Base-by-base conservation (phyloP, 2,888 invertebrate species). In the Dromius quadrimaculatus region DNA sequence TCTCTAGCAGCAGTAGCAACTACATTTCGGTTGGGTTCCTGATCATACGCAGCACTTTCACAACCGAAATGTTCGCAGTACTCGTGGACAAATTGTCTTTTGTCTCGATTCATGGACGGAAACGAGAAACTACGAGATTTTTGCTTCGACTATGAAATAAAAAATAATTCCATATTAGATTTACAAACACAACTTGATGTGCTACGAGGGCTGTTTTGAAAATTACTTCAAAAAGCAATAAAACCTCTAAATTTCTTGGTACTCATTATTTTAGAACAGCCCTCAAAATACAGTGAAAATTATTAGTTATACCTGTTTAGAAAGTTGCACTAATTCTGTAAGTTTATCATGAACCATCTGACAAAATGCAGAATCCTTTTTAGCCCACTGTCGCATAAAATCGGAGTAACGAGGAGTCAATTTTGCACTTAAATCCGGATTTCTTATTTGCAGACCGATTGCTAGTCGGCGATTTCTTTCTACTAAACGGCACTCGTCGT, bases 51-150 rank as follows among this genome's bases (percentile, higher is more conserved):
- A 71, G 93, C 92, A 74, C 96, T 94, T 78, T 95, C 92, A 76
- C 96, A 93, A 38, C 97, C 97, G 84, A 98, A 98, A 83, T 94
- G 94, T 78, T 95, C 94, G 76, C 95, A 95, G 81, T 95, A 89
- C 81, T 98, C 98, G 83, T 98, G 97, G 6, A 98, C 90, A 77
- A 97, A 89, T 79, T 93, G 92, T 0, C 98, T 87, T 82, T 97
- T 96, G 76, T 95, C 94, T 45, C 93, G 87, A 82, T 95, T 97
- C 96, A 97, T 97, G 1, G 92, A 90, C 13, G 94, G 93, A 82
- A 98, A 98, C 6, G 95, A 93, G 81, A 94, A 92, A 75, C 92
- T 90, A 0, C 92, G 87, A 0, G 90, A 92, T 77, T 90, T 89
- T 78, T 94, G 93, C 76, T 93, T 93, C 4, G 92, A 90, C 85